Evolutionary conservation across 2,797 vertebrate species (phyloP).

Genomic region (Echeneis naucrates): DNA sequence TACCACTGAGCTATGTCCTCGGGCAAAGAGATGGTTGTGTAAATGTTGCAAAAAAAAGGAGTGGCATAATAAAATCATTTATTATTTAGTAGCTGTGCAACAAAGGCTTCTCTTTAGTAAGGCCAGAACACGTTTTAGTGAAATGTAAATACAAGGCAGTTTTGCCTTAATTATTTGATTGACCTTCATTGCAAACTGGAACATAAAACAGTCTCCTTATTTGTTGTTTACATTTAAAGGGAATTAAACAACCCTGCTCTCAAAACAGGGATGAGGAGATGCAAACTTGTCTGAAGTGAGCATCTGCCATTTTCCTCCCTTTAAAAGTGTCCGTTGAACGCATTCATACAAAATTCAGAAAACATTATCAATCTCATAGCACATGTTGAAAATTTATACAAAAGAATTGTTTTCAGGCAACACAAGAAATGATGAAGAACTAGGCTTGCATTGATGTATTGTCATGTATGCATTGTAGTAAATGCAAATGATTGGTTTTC

Average conservation of each 20-base stretch:
- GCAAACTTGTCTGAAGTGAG: not conserved
- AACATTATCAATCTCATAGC: too few relatives aligned
- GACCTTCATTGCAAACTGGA: slow-evolving; percentile 14
- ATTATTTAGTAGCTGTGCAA: slow-evolving; percentile 53
- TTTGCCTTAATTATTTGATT: slow-evolving; percentile 28
- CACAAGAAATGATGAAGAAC: too few relatives aligned
- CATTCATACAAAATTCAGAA: too few relatives aligned
- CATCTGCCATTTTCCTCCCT: not conserved
- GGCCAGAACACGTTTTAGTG: slow-evolving; percentile 20
- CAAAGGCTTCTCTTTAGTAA: slow-evolving; percentile 29
- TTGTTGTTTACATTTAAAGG: slow-evolving; percentile 4
- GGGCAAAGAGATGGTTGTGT: slow-evolving; percentile 33
- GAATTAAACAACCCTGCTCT: not conserved
- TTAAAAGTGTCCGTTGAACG: too few relatives aligned
- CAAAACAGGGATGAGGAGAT: not conserved
- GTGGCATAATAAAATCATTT: slow-evolving; percentile 44
- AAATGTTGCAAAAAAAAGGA: slow-evolving; percentile 61
- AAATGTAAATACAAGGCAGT: slow-evolving; percentile 40
- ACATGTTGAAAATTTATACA: too few relatives aligned
- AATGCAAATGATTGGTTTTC: too few relatives aligned
- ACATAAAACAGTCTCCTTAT: not conserved
- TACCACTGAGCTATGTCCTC: too few relatives aligned
- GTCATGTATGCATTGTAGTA: too few relatives aligned
- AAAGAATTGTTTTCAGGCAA: too few relatives aligned
- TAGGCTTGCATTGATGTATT: too few relatives aligned